These are phyloP conservation scores for Sebastolobus alascanus DNA, from an alignment of 2,797 vertebrate genomes.

Conservation along the genomic window DNA sequence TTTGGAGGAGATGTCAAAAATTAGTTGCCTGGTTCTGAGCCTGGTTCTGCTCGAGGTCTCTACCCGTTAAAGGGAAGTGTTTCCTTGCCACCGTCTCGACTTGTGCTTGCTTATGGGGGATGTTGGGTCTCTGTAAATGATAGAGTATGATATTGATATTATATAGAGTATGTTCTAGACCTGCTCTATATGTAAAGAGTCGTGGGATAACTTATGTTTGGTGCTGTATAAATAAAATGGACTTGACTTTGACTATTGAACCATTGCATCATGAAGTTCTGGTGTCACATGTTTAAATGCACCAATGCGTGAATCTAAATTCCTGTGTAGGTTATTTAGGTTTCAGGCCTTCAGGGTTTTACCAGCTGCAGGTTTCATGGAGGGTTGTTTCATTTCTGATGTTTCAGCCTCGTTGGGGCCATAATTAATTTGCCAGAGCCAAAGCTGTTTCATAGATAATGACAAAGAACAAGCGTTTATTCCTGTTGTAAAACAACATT, in stretches of 20 bases:
- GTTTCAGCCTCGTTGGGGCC: neutral
- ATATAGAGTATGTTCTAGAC: neutral
- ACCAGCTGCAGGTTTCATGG: slow-evolving; percentile 22
- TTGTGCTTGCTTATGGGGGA: neutral
- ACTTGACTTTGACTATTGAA: no score
- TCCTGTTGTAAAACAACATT: slow-evolving; percentile 47
- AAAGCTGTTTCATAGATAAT: slow-evolving; percentile 30
- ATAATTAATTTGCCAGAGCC: slow-evolving; percentile 28
- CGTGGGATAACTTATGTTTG: neutral
- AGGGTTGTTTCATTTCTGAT: neutral
- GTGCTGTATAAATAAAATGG: no score
- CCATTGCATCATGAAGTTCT: neutral
- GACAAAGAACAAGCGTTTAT: slow-evolving; percentile 31
- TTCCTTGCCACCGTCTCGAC: neutral
- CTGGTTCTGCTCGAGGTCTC: neutral
- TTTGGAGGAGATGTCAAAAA: no score
- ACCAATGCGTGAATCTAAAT: neutral
- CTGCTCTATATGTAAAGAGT: neutral
- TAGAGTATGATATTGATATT: no score
- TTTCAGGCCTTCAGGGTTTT: neutral
- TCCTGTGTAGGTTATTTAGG: neutral
- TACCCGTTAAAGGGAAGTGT: neutral
- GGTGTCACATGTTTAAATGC: neutral
- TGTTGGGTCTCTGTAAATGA: neutral
- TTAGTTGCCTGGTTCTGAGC: no score